Evolutionary conservation across 1,140 invertebrate species (phyloP), one percentile per base, ranked within the genome.

Genomic region (Drosophila sp.): DNA sequence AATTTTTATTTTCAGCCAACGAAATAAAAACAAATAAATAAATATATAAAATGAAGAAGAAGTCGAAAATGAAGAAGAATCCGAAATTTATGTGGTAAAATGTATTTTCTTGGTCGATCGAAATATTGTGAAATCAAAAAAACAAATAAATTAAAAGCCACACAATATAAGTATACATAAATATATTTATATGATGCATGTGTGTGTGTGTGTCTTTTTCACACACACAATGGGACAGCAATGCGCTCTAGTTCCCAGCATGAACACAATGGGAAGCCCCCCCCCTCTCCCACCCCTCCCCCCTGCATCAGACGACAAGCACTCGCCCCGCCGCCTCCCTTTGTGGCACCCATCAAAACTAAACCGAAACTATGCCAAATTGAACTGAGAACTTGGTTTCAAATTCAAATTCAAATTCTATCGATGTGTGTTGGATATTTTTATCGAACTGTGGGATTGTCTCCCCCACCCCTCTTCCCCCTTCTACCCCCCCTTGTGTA

Each of bases 121-220:
- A 89, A 86, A 86, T 89, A 89, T 86, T 86, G 82, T 89, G 82
- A 86, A 86, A 86, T 82, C 78, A 78, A 82, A 86, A 86, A 82
- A 87, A 89, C 78, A 86, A 86, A 86, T 86, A 86, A 86, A 86
- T 89, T 86, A 86, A 86, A 82, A 61, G 78, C 57, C 75, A 69
- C 70, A 87, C 76, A 86, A 84, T 79, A 72, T 67, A 61, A 54
- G 50, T 67, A 61, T 36, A 36, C 43, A 57, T 29, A 34, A 53
- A 72, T 53, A 72, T 58, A 67, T 67, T 18, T 59, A 40, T 67
- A 67, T 40, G 13, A 38, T 48, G 32, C 27, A 36, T 29, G 45
- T 50, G 45, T 61, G 43, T 70, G 57, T 62, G 13, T 41, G 29
- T 71, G 72, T 36, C 40, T 46, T 38, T 16, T 54, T 11, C 54